Evolutionary conservation across 2,113 vertebrate species (phyloP), one percentile per base, ranked within the genome.

Genomic region (Pagrus major): DNA sequence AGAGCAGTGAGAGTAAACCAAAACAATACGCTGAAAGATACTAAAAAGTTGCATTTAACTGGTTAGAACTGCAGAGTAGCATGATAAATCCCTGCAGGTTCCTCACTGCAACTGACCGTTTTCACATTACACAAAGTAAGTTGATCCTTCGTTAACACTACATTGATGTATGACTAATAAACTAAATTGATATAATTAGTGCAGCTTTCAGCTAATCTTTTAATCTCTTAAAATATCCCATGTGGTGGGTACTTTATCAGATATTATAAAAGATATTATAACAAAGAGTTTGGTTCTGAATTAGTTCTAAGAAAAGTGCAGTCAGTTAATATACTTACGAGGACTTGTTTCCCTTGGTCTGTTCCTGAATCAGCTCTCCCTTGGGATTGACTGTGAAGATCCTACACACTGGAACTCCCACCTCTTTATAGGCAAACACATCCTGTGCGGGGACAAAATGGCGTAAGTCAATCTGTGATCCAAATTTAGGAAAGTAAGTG

Each of bases 371-470:
- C 72, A 99, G 93, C 93, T 99, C 98, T 64, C 98, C 98, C 88
- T 98, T 98, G 44, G 98, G 98, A 88, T 99, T 99, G 85, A 99
- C 97, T 0, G 98, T 99, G 94, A 99, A 99, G 90, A 99, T 99
- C 89, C 98, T 91, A 81, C 97, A 99, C 72, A 96, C 95, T 59
- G 97, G 97, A 76, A 99, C 97, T 51, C 98, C 98, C n/a, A 99
- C 97, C 91, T 99, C 96, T 71, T 95, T 96, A 83, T 99, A 99
- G 66, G 98, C 97, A 87, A 96, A 99, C 10, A 96, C 98, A 87
- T 99, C 98, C 98, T 99, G 84, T 10, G 61, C 74, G 80, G 8
- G 88, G 49, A 93, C 77, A 78, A 20, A 81, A 74, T 11, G n/a
- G 74, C 64, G 44, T 71, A 64, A 44, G 25, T 51, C 9, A 51